phyloP scores from a whole-genome alignment of 2,888 invertebrate genomes.

The Dioctria linearis region DNA sequence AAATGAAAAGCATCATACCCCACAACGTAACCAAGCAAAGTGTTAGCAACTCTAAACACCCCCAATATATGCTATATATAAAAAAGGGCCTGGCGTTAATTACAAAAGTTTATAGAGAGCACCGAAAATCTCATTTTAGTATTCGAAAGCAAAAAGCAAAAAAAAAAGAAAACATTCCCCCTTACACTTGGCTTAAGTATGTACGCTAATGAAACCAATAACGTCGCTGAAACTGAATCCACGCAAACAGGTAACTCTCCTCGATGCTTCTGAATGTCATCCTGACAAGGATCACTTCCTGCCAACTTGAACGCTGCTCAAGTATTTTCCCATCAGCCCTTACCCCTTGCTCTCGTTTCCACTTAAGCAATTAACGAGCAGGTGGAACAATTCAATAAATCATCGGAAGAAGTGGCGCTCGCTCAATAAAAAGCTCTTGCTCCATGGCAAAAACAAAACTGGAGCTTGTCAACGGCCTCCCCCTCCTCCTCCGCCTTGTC shows the following conservation, averaged over 20 bases:
- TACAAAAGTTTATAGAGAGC: slow-evolving; percentile 33
- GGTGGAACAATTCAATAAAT: slow-evolving; percentile 59
- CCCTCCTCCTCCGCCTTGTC: neutral
- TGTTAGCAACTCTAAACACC: too few species aligned
- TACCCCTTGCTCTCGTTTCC: slow-evolving; percentile 49
- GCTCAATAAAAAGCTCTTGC: slow-evolving; percentile 52
- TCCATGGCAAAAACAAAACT: slow-evolving; percentile 34
- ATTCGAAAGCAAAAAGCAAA: slow-evolving; percentile 4
- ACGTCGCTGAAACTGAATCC: slow-evolving; percentile 49
- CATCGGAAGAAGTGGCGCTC: slow-evolving; percentile 55
- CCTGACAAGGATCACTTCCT: slow-evolving; percentile 58
- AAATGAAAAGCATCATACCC: too few species aligned
- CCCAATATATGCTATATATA: neutral
- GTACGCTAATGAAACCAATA: slow-evolving; percentile 51
- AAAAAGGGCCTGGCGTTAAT: slow-evolving; percentile 13
- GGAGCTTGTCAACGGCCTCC: slow-evolving; percentile 36
- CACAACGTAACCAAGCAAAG: too few species aligned
- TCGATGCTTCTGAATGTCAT: slow-evolving; percentile 52
- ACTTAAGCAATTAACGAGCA: slow-evolving; percentile 59
- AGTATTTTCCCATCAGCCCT: slow-evolving; percentile 54
- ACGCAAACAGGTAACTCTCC: slow-evolving; percentile 46
- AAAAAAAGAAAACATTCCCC: slow-evolving; percentile 16
- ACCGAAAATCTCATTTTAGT: slow-evolving; percentile 45
- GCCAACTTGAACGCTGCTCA: slow-evolving; percentile 55
- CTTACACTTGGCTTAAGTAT: neutral